These are phyloP conservation scores for Drosophila azteca DNA, from an alignment of 1,140 invertebrate genomes.

Conservation along the genomic window DNA sequence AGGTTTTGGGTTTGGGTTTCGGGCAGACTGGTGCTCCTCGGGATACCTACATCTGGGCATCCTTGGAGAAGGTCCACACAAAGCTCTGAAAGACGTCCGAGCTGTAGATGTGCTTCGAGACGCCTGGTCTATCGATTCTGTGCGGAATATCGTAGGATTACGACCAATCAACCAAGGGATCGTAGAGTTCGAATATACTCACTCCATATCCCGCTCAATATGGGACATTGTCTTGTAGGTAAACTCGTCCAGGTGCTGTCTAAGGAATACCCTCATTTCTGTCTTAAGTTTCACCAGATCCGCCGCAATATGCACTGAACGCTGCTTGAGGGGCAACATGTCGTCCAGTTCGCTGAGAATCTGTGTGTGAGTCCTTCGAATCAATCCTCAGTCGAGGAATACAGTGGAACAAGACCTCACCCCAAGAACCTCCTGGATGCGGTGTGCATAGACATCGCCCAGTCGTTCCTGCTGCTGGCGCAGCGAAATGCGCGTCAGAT, in stretches of 20 bases:
- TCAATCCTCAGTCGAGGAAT: neutral
- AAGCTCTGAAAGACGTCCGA: slow-evolving; percentile 81
- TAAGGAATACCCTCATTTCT: slow-evolving; percentile 71
- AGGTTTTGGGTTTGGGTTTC: too few relatives aligned
- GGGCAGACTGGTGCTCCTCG: too few relatives aligned
- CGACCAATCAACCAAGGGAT: too few relatives aligned
- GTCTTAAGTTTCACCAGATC: slow-evolving; percentile 72
- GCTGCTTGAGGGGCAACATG: slow-evolving; percentile 52
- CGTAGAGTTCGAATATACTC: slow-evolving; percentile 3
- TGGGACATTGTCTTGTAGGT: slow-evolving; percentile 83
- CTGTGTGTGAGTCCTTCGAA: slow-evolving; percentile 20
- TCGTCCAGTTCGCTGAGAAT: slow-evolving; percentile 78
- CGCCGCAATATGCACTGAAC: slow-evolving; percentile 43
- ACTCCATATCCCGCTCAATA: slow-evolving; percentile 83
- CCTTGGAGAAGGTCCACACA: slow-evolving; percentile 81
- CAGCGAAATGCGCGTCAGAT: slow-evolving; percentile 70
- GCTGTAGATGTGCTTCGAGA: slow-evolving; percentile 75
- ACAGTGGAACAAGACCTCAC: slow-evolving; percentile 54
- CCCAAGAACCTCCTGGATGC: slow-evolving; percentile 84
- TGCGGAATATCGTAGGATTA: neutral
- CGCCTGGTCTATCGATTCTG: slow-evolving; percentile 76
- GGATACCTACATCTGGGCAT: slow-evolving; percentile 69
- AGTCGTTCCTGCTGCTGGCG: slow-evolving; percentile 72
- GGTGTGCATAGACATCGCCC: slow-evolving; percentile 75
- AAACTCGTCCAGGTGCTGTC: slow-evolving; percentile 80